Percentiles rank a stretch among this genome's conserved stretches.
Conservation (phyloP, 2,797 vertebrate species). For the Chelmon rostratus region DNA sequence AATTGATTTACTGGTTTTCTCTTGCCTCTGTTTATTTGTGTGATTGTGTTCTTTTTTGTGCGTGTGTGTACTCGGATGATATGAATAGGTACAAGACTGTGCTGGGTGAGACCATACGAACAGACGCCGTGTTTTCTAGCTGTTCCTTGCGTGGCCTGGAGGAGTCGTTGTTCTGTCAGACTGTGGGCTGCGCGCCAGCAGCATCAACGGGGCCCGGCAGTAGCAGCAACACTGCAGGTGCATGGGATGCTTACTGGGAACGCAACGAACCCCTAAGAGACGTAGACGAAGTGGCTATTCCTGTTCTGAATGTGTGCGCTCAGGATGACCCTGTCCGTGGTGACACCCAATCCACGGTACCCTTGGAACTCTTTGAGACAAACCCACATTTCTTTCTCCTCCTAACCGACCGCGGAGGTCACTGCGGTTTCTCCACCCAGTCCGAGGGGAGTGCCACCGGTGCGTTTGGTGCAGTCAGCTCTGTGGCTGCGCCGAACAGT, state of each 20-base stretch:
- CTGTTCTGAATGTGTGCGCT: slow-evolving; percentile 87
- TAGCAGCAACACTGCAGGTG: slow-evolving; percentile 29
- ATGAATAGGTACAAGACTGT: slow-evolving; percentile 85
- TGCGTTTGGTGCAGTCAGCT: slow-evolving; percentile 3
- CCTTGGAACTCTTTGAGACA: slow-evolving; percentile 89
- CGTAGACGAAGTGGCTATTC: slow-evolving; percentile 89
- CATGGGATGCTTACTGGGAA: slow-evolving; percentile 90
- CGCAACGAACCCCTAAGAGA: slow-evolving; percentile 88
- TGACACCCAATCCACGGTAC: slow-evolving; percentile 79
- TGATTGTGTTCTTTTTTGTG: not conserved
- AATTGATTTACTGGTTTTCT: slow-evolving; percentile 65
- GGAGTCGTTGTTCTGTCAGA: slow-evolving; percentile 86
- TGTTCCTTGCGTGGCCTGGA: slow-evolving; percentile 84
- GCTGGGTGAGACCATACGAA: slow-evolving; percentile 82
- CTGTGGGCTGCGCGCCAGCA: slow-evolving; percentile 29
- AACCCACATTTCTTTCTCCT: slow-evolving; percentile 91
- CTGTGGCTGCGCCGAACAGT: slow-evolving; percentile 3
- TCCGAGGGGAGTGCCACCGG: slow-evolving; percentile 39
- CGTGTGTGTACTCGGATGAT: not conserved
- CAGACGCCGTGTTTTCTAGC: slow-evolving; percentile 85
- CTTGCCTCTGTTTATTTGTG: slow-evolving; percentile 29
- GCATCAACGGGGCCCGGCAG: slow-evolving; percentile 25
- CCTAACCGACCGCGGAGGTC: slow-evolving; percentile 85
- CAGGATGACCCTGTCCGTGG: slow-evolving; percentile 88
- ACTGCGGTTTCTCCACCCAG: slow-evolving; percentile 86